Base-by-base conservation (phyloP, 2,888 invertebrate genomes). In the Yponomeuta malinellus region DNA sequence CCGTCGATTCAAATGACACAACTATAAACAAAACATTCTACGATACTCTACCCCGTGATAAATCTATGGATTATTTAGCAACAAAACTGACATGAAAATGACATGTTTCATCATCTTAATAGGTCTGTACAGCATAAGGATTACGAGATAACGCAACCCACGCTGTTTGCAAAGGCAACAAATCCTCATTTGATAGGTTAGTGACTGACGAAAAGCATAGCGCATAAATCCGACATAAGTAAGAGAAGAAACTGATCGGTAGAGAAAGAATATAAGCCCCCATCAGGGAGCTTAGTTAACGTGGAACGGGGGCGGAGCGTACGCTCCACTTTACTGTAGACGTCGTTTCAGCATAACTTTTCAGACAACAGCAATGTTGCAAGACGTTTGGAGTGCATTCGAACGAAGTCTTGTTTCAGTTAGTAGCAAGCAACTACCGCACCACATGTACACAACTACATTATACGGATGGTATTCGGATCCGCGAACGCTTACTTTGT, bases 361-460 rank as follows among this genome's bases (percentile, higher is more conserved):
- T 77, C 78, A 82, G 81, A 82, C 79, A 77, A 79, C 76, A 77
- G 78, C 77, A 73, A 76, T 76, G 77, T 78, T 76, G 73, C 72
- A 69, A 72, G 75, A 75, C 48, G 31, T 48, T n/a, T 2, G 23
- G 23, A 48, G 59, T 59, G 52, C 52, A 52, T 68, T 43, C 68
- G 43, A 33, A 33, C 23, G 23, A 23, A n/a, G 52, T 52, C 67
- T 67, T 12, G 31, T 15, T 66, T 23, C 66, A 23, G 33, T 33
- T 33, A 65, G 65, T 8, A 59, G 52, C 52, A 15, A 59, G 52
- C 52, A 15, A 59, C 52, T 59, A 15, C 52, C 1, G 52, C 52
- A 59, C 15, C 43, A 59, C 5, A 15, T 59, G 52, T 59, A 59
- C 15, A 59, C 15, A 59, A 59, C 33, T 15, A 59, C 12, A 59